Evolutionary conservation across 2,888 invertebrate genomes (phyloP).

Genomic region (Charanyca ferruginea): DNA sequence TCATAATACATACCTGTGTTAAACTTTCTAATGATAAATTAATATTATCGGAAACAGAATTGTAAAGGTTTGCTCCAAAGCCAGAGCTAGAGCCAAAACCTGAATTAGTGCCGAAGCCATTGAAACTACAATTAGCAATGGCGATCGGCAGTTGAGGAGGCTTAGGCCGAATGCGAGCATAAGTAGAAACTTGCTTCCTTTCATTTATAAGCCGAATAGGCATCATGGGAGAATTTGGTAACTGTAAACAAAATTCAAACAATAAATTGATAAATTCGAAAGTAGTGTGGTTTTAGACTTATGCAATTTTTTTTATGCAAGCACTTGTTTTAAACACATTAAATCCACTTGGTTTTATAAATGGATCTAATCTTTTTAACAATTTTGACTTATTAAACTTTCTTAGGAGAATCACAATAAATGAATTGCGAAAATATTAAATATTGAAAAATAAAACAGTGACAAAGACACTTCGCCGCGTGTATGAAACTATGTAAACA

Average conservation of each 20-base stretch:
- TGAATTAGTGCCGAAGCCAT: conserved; percentile 70
- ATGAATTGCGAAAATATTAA: too few relatives aligned
- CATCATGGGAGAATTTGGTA: conserved; percentile 67
- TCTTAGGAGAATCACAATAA: too few relatives aligned
- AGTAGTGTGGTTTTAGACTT: background rate
- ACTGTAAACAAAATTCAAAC: conserved; percentile 62
- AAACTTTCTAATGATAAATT: conserved; percentile 87
- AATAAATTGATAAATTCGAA: background rate
- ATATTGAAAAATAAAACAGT: too few relatives aligned
- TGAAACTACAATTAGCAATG: conserved; percentile 67
- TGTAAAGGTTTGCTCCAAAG: conserved; percentile 66
- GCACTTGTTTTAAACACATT: too few relatives aligned
- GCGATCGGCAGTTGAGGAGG: conserved; percentile 66
- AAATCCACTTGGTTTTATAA: too few relatives aligned
- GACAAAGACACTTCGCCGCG: too few relatives aligned
- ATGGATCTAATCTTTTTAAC: too few relatives aligned
- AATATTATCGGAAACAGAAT: conserved; percentile 77
- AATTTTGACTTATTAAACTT: too few relatives aligned
- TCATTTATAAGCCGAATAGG: conserved; percentile 72
- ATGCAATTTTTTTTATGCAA: too few relatives aligned
- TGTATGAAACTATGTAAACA: too few relatives aligned
- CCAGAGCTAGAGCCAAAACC: conserved; percentile 53
- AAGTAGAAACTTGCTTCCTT: conserved; percentile 64
- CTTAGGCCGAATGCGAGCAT: conserved; percentile 70
- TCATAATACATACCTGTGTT: conserved; percentile 80